Percentiles rank a stretch among this genome's conserved stretches.
Conservation (phyloP, 2,888 invertebrate species). For the Drosophila kuntzei region DNA sequence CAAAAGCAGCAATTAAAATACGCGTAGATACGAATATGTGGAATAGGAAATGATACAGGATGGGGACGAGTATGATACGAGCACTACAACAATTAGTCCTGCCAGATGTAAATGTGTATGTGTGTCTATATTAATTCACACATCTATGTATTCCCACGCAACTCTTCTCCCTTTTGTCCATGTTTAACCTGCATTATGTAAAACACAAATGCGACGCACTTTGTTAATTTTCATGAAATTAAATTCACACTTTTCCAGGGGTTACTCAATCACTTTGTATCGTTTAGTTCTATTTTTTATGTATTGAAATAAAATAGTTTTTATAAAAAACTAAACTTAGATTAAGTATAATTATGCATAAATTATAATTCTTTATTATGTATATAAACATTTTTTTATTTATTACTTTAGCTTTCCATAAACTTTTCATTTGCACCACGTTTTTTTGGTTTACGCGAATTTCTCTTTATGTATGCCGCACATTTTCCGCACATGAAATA, state of each 20-base stretch:
- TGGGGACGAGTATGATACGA: conserved; percentile 10
- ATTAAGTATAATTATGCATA: background rate
- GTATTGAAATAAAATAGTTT: background rate
- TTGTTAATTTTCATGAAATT: conserved; percentile 73
- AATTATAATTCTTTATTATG: background rate
- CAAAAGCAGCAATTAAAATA: conserved; percentile 69
- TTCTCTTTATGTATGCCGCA: conserved; percentile 60
- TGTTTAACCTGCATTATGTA: conserved; percentile 61
- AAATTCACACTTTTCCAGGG: conserved; percentile 44
- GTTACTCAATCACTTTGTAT: conserved; percentile 11
- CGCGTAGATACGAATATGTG: conserved; percentile 46
- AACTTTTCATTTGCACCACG: conserved; percentile 42
- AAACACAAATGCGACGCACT: conserved; percentile 64
- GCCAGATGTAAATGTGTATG: conserved; percentile 39
- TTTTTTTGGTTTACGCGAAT: conserved; percentile 26
- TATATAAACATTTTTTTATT: background rate
- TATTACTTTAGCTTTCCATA: background rate
- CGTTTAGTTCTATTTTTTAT: background rate
- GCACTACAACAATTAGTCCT: conserved; percentile 55
- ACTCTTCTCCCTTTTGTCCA: conserved; percentile 4
- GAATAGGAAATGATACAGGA: conserved; percentile 29
- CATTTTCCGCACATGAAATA: conserved; percentile 73
- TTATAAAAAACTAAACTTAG: background rate
- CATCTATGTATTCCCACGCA: conserved; percentile 16
- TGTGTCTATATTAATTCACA: conserved; percentile 14